Evolutionary conservation across 2,113 vertebrate species (phyloP).

Genomic region (Ibidorhyncha struthersii): DNA sequence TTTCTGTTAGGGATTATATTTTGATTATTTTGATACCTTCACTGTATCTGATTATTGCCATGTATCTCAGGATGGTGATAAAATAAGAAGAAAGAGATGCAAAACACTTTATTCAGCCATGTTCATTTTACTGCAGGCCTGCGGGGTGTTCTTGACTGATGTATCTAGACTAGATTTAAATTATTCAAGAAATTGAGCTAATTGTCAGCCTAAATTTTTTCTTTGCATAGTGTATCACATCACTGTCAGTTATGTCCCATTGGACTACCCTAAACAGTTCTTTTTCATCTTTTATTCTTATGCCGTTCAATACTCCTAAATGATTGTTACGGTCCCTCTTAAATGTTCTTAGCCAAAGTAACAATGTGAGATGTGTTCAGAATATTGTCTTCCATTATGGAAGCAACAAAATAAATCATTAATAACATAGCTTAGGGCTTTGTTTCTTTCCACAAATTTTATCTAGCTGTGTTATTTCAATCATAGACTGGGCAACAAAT

Average conservation of each 20-base stretch:
- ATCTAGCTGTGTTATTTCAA: neutral
- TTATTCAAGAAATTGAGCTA: neutral
- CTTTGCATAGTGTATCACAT: neutral
- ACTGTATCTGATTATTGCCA: neutral
- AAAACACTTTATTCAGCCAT: neutral
- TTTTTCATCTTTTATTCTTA: neutral
- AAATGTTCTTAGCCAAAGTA: neutral
- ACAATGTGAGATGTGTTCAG: neutral
- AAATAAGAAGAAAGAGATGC: neutral
- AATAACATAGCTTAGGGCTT: neutral
- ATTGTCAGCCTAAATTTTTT: neutral
- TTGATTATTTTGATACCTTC: neutral
- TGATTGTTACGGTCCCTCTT: neutral
- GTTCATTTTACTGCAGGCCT: neutral
- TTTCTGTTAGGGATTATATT: neutral
- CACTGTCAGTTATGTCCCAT: neutral
- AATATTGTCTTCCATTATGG: neutral
- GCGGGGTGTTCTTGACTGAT: neutral
- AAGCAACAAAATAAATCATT: neutral
- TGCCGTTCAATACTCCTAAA: neutral
- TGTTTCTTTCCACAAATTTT: neutral
- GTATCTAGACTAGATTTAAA: neutral
- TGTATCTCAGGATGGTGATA: neutral
- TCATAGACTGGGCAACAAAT: neutral
- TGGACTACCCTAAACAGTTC: neutral